Evolutionary conservation across 2,797 vertebrate genomes (phyloP).

Genomic region (Tenualosa ilisha): DNA sequence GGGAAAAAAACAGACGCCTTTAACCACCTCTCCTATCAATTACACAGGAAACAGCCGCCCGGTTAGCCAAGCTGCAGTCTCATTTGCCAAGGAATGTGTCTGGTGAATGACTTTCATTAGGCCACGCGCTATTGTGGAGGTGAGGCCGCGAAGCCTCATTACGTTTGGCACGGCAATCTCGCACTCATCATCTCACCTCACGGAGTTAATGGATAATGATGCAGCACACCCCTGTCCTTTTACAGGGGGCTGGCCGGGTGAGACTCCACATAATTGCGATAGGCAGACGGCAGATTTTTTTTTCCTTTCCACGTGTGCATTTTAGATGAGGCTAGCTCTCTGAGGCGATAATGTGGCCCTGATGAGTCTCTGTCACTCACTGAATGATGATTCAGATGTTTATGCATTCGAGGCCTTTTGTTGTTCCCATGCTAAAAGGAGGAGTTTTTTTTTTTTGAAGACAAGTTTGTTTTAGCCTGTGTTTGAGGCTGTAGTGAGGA

Average conservation of each 20-base stretch:
- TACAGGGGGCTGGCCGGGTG: slow-evolving; percentile 33
- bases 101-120: slow-evolving; percentile 72
- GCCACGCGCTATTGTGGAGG: slow-evolving; percentile 60
- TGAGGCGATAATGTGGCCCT: background rate
- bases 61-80: slow-evolving; percentile 69
- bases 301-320: background rate
- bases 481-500: background rate
- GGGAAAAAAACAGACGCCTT: slow-evolving; percentile 57
- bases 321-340: slow-evolving; percentile 6
- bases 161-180: slow-evolving; percentile 68
- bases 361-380: background rate
- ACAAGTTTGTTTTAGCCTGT: background rate
- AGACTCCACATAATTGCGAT: slow-evolving; percentile 47
- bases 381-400: background rate
- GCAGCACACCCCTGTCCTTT: slow-evolving; percentile 46
- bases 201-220: slow-evolving; percentile 55
- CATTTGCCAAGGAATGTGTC: slow-evolving; percentile 69
- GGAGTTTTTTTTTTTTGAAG: background rate
- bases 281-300: slow-evolving; percentile 4
- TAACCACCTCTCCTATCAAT: slow-evolving; percentile 74
- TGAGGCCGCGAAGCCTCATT: slow-evolving; percentile 70
- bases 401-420: background rate
- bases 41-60: slow-evolving; percentile 67
- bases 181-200: slow-evolving; percentile 63
- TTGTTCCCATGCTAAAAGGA: background rate